phyloP scores from a whole-genome alignment of 1,140 invertebrate genomes.

The Druon quercuslanigerum region DNA sequence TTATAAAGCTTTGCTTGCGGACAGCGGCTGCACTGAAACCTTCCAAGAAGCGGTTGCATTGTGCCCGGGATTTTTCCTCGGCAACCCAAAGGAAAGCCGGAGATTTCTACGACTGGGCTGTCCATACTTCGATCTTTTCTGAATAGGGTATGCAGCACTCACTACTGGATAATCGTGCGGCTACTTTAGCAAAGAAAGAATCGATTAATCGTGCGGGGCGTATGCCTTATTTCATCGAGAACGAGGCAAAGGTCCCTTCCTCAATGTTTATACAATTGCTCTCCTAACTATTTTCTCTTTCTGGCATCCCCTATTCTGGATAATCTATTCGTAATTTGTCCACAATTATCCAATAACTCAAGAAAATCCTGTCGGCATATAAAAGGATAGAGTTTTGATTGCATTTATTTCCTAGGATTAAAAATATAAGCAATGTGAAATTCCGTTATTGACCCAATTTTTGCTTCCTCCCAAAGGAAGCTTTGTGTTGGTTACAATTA shows the following conservation, averaged over 20 bases:
- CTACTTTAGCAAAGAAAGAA: conserved; percentile 15
- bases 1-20: conserved; percentile 59
- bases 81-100: background rate
- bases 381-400: too few species aligned
- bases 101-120: conserved; percentile 6
- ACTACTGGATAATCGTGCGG: background rate
- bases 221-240: background rate
- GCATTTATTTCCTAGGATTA: too few species aligned
- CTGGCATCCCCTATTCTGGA: too few species aligned
- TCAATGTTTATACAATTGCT: background rate
- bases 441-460: too few species aligned
- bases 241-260: conserved; percentile 10
- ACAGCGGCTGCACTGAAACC: conserved; percentile 48
- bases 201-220: background rate
- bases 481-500: too few species aligned
- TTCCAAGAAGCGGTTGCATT: conserved; percentile 63
- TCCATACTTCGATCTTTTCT: background rate
- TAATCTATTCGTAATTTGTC: too few species aligned
- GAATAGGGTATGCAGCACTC: background rate
- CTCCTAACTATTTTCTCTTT: background rate
- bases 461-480: too few species aligned
- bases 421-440: too few species aligned
- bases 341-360: too few species aligned
- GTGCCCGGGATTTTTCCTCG: conserved; percentile 53
- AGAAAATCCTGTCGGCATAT: too few species aligned